Base-by-base conservation (phyloP, 2,888 invertebrate species). In the Heliconius charithonia region DNA sequence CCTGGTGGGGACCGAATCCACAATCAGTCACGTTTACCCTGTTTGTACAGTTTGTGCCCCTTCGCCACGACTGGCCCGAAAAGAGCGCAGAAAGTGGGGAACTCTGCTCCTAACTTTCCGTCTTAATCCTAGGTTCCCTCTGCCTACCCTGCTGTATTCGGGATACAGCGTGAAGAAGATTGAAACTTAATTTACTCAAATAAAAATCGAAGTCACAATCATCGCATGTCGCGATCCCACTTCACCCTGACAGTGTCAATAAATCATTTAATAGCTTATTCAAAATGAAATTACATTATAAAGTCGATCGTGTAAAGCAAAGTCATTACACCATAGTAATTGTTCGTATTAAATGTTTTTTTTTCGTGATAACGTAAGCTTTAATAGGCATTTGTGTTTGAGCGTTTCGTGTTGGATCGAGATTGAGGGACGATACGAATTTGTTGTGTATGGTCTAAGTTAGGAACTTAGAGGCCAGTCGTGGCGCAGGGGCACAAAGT, bases 341-440 rank as follows among this genome's bases (percentile, higher is more conserved):
- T 81, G 75, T 83, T 84, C 81, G 80, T 82, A 83, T 83, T 83
- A 83, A 85, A 85, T 83, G 82, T 80, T 82, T 82, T 81, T n/a
- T 81, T 81, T 80, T 80, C 77, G 78, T 83, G 84, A 84, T 84
- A 84, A 84, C 81, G 82, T 84, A 72, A 80, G 80, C 82, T 82
- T 84, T 85, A 84, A 84, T 85, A 82, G 84, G 82, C 82, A 83
- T 84, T 83, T 83, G 87, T 90, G 89, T 91, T 65, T 91, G 91
- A 90, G 89, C 89, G 89, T 89, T 86, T 85, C 90, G 91, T 91
- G 93, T 89, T 91, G 89, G 89, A 88, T 88, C 88, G 87, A 89
- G 92, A 93, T 93, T 86, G 88, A 88, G 92, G 93, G 93, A 88
- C 90, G 93, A 93, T 93, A 92, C 78, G 83, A 77, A 79, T 78